phyloP scores from a whole-genome alignment of 1,140 invertebrate species.

The Drosophila athabasca region DNA sequence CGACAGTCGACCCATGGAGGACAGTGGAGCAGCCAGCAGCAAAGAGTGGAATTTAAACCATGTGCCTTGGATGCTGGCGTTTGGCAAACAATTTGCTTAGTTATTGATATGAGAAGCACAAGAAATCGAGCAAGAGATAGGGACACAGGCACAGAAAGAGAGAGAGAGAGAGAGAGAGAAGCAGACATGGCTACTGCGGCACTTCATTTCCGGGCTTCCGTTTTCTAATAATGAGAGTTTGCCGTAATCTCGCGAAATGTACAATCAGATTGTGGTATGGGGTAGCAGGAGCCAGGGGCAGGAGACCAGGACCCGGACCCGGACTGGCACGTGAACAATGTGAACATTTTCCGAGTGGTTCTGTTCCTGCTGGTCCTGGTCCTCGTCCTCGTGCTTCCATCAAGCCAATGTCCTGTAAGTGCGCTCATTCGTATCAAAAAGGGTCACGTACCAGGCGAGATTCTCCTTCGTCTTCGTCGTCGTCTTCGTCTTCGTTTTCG shows the following conservation, averaged over 20 bases:
- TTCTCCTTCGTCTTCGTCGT: constrained; percentile 17
- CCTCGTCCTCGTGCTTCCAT: constrained; percentile 13
- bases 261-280: constrained; percentile 45
- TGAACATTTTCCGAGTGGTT: constrained; percentile 55
- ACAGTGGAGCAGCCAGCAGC: constrained; percentile 4
- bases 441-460: constrained; percentile 63
- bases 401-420: constrained; percentile 64
- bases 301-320: neutral
- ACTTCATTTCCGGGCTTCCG: constrained; percentile 81
- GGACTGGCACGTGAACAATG: constrained; percentile 73
- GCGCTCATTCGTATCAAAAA: constrained; percentile 76
- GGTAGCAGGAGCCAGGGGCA: neutral
- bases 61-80: constrained; percentile 54
- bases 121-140: constrained; percentile 25
- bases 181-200: constrained; percentile 26
- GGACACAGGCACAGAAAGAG: neutral
- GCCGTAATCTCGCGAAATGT: constrained; percentile 77
- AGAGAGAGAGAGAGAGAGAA: neutral
- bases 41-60: constrained; percentile 73
- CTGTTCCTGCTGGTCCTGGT: constrained; percentile 1
- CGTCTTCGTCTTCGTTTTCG: constrained; percentile 13
- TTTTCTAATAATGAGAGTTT: constrained; percentile 81
- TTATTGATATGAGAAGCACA: constrained; percentile 71
- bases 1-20: neutral
- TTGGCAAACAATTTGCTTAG: constrained; percentile 80